Evolutionary conservation across 2,113 vertebrate species (phyloP), one percentile per base, ranked within the genome.

Genomic region (Catharus fuscescens): DNA sequence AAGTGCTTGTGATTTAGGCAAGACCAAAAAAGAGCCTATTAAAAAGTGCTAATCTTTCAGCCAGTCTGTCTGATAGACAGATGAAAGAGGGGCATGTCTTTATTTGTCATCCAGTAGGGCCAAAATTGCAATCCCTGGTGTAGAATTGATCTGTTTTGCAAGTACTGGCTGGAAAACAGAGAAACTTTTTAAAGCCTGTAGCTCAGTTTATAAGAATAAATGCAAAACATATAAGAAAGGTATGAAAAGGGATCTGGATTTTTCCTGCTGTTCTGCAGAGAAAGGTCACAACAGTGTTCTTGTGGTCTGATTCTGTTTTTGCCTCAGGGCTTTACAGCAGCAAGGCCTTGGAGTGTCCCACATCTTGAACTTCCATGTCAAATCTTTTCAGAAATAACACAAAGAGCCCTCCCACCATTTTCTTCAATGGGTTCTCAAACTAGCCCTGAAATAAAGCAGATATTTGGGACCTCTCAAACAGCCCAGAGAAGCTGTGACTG

Each of bases 61-160:
- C 17, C 64, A 56, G 14, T 47, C 15, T 61, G 44, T 47, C 71
- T 70, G 26, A 59, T 6, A 67, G 29, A 32, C 34, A 38, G 2
- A 6, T 61, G 18, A 72, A 85, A 82, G 62, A 73, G 19, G 54
- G 19, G 36, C 15, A 36, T n/a, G 38, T 65, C 76, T 80, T 73
- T 84, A 64, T 91, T 84, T 96, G 38, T 53, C 66, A 65, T 38
- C 12, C 25, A 52, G 12, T 8, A 83, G 34, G 48, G 61, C 64
- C 84, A 86, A 45, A 59, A 56, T 6, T 90, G 42, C 57, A 80
- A 24, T 86, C 84, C 40, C 52, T 85, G 4, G 9, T 15, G 42
- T 42, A 69, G 59, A 85, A 92, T 12, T 76, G 29, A 87, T 82
- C 45, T 59, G 10, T 80, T 95, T 96, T 88, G 72, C 85, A 80